Base-by-base conservation (phyloP, 2,888 invertebrate species). In the Petrophora chlorosata region DNA sequence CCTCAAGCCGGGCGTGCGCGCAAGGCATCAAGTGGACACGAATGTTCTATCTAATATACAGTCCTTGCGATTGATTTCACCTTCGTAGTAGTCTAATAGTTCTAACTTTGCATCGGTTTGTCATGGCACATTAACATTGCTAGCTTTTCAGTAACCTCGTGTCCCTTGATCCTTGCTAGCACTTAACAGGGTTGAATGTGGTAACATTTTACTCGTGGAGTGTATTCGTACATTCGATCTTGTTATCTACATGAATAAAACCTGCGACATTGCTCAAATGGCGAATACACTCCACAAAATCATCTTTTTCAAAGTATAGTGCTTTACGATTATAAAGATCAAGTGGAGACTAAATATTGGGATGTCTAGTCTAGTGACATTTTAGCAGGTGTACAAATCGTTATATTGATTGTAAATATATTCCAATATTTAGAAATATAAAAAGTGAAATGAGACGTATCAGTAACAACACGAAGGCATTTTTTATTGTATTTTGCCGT, bases 351-450 rank as follows among this genome's bases (percentile, higher is more conserved):
- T 85, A 82, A 83, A 83, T 85, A 85, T 89, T 85, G 85, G 85
- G 76, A 82, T 82, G 77, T 80, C 73, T 83, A 76, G 77, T 80
- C 73, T 83, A 76, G 79, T 76, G 74, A 80, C 77, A 77, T 80
- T 76, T 63, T 77, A 70, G 77, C 76, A 80, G 89, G 71, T 89
- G 89, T 89, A 88, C 75, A 88, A 89, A 88, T 88, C 80, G 74
- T 89, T 86, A 76, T 78, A 76, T 75, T 82, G 76, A 79, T 80
- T 83, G 77, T 85, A 77, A 82, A 80, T 83, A 80, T 73, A 82
- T 87, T 88, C 87, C 88, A 86, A 85, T 88, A 82, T 85, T 88
- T 85, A 85, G 83, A 77, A 79, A 82, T 79, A 76, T 65, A 79
- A 77, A 72, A 77, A 72, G 67, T 76, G 72, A 76, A 73, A 73